Conservation (phyloP, 2,888 invertebrate species). For the Netelia melanura region DNA sequence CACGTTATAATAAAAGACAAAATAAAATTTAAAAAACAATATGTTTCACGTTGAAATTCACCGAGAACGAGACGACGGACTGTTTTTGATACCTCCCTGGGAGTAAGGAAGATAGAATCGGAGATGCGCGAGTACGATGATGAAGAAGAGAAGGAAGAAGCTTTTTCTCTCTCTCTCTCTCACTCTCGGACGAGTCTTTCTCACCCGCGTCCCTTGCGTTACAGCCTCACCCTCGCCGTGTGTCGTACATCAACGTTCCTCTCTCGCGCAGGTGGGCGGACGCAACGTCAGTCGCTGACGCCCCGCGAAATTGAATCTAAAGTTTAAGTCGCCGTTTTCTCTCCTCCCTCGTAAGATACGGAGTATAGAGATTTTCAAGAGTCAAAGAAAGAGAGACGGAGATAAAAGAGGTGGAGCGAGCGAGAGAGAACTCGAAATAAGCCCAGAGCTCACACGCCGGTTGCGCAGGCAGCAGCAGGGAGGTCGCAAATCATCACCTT, state of each 20-base stretch:
- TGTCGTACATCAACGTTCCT: conserved; percentile 80
- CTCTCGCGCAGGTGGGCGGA: conserved; percentile 82
- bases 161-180: conserved; percentile 6
- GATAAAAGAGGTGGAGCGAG: conserved; percentile 2
- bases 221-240: conserved; percentile 50
- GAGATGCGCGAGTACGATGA: conserved; percentile 10
- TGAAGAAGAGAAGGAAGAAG: conserved; percentile 36
- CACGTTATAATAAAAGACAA: background rate
- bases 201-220: conserved; percentile 39
- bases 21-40: background rate
- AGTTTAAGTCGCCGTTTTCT: conserved; percentile 78
- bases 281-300: conserved; percentile 83
- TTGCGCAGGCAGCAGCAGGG: conserved; percentile 74
- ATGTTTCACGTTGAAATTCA: conserved; percentile 56
- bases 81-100: conserved; percentile 60
- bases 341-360: conserved; percentile 66
- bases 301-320: conserved; percentile 84
- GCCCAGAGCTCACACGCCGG: conserved; percentile 51
- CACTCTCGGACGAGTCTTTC: conserved; percentile 60
- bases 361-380: conserved; percentile 21
- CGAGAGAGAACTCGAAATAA: conserved; percentile 5
- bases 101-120: conserved; percentile 21
- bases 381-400: conserved; percentile 29
- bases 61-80: conserved; percentile 60
- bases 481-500: conserved; percentile 84